These are phyloP conservation scores for Grallaria varia DNA, from an alignment of 2,113 vertebrate genomes.

Conservation along the genomic window DNA sequence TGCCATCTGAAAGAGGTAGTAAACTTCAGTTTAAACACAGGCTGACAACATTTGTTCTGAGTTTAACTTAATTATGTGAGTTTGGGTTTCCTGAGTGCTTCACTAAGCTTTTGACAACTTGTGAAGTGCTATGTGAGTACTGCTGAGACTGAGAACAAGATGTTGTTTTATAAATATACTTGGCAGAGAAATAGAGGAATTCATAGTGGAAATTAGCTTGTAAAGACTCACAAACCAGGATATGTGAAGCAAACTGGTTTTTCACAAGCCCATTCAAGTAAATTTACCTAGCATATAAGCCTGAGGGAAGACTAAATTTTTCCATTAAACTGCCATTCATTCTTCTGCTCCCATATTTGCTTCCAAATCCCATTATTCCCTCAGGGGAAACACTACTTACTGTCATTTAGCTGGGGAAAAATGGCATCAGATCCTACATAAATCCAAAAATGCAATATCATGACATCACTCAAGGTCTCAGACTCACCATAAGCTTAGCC, in stretches of 20 bases:
- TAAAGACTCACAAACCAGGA: neutral
- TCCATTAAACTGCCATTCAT: neutral
- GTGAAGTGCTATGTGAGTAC: conserved; percentile 19
- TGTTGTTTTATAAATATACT: conserved; percentile 51
- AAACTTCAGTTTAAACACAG: conserved; percentile 4
- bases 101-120: conserved; percentile 55
- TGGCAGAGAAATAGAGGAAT: conserved; percentile 18
- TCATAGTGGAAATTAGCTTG: conserved; percentile 11
- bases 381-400: neutral
- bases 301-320: neutral
- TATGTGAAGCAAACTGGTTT: neutral
- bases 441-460: neutral
- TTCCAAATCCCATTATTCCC: neutral
- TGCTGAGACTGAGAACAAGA: conserved; percentile 32
- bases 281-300: conserved; percentile 4
- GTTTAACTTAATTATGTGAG: conserved; percentile 40
- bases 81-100: conserved; percentile 36
- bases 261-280: conserved; percentile 1
- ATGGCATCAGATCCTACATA: neutral
- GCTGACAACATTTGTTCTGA: conserved; percentile 16
- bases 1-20: neutral
- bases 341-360: neutral
- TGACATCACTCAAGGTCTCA: neutral
- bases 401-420: neutral
- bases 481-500: neutral